Evolutionary conservation across 2,113 vertebrate species (phyloP).

Genomic region (Rhabdomys dilectus): DNA sequence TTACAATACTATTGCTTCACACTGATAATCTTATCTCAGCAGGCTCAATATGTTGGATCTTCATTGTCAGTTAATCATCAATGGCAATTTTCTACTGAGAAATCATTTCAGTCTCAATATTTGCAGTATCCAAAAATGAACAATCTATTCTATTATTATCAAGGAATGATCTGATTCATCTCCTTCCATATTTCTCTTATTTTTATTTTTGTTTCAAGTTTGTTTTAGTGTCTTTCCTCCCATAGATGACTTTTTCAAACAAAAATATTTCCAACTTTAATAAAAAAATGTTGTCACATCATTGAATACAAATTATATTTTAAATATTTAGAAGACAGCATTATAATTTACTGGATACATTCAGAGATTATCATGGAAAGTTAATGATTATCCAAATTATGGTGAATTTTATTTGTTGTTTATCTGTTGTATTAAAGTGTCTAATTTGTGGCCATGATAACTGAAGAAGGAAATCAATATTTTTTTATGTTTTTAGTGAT

Average conservation of each 20-base stretch:
- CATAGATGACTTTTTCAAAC: not conserved
- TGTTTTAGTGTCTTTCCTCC: not conserved
- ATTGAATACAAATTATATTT: not conserved
- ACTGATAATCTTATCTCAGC: slow-evolving; percentile 82
- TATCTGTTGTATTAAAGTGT: slow-evolving; percentile 33
- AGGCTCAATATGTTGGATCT: slow-evolving; percentile 79
- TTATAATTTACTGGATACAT: not conserved
- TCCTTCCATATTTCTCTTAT: not conserved
- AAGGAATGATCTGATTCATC: slow-evolving; percentile 17
- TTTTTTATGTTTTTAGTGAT: not conserved
- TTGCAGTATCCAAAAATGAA: slow-evolving; percentile 72
- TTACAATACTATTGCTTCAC: slow-evolving; percentile 78
- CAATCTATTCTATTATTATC: slow-evolving; percentile 59
- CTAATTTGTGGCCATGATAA: not conserved
- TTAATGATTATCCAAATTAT: not conserved
- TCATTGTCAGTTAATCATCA: slow-evolving; percentile 81
- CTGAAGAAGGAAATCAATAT: not conserved
- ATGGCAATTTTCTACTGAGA: slow-evolving; percentile 80
- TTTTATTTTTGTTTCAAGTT: not conserved
- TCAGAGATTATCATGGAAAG: not conserved
- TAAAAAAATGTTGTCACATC: not conserved
- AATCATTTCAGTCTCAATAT: slow-evolving; percentile 75
- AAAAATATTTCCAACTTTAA: not conserved
- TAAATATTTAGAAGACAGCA: not conserved
- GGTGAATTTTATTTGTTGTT: not conserved